A percentile compares a stretch with the other conserved stretches of the same genome.
These are phyloP conservation scores for Oreochromis spilurus DNA, from an alignment of 2,113 vertebrate genomes.

Conservation along the genomic window DNA sequence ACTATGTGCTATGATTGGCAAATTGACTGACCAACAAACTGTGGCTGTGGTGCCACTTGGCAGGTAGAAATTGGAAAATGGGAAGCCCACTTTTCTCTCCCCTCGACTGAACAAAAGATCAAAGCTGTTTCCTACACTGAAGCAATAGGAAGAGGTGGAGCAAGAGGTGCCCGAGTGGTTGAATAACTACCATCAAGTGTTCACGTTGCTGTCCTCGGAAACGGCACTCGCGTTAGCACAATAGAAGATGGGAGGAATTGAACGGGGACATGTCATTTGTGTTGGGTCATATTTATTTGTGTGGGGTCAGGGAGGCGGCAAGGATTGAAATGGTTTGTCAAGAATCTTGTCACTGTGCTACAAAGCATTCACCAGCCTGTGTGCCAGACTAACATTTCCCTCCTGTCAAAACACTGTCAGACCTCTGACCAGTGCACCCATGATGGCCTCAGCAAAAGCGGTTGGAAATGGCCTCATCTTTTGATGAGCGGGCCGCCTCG, in stretches of 20 bases:
- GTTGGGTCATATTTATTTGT: constrained; percentile 67
- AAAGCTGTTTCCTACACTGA: constrained; percentile 48
- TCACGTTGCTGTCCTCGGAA: constrained; percentile 20
- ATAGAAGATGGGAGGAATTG: constrained; percentile 46
- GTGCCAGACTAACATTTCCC: constrained; percentile 36
- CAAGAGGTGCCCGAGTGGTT: constrained; percentile 50
- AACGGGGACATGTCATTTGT: constrained; percentile 60
- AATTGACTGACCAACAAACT: constrained; percentile 62
- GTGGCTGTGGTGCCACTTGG: constrained; percentile 49
- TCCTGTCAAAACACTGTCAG: constrained; percentile 44
- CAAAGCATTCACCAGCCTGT: constrained; percentile 34
- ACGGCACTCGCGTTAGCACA: constrained; percentile 39
- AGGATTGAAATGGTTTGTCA: constrained; percentile 59
- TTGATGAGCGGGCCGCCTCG: neutral
- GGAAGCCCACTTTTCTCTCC: constrained; percentile 62
- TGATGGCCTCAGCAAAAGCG: neutral
- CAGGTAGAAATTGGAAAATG: constrained; percentile 77
- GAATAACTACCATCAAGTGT: constrained; percentile 48
- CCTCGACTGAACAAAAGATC: constrained; percentile 63
- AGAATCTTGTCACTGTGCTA: constrained; percentile 47
- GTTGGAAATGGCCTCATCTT: neutral
- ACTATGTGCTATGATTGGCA: constrained; percentile 62
- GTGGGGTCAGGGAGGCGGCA: constrained; percentile 40
- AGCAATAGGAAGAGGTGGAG: constrained; percentile 57
- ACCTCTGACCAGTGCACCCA: constrained; percentile 27